Base-by-base conservation (phyloP, 2,797 vertebrate genomes). In the Manis javanica region DNA sequence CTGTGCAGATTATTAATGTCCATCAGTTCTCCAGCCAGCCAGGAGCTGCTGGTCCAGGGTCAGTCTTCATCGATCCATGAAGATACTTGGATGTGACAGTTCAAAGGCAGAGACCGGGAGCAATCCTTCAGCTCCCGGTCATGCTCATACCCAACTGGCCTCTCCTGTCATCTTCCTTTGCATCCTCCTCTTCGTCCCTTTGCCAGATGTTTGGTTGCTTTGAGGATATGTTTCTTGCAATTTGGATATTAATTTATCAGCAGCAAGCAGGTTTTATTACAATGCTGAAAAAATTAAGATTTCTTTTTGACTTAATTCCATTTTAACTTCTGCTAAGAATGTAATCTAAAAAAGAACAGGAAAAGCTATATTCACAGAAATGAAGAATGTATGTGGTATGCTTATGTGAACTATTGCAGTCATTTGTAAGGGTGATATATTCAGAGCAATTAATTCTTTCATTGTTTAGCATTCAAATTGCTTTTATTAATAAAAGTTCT, bases 401-500 rank as follows among this genome's bases (percentile, higher is more conserved):
- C 42, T 84, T 37, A 10, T 82, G 92, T 91, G 79, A 75, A 77
- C 92, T 93, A 81, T 49, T 95, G 5, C 8, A 74, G n/a, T 55
- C 5, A 34, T 78, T 81, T 21, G 37, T 64, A 87, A 53, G 19
- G 5, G 72, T 88, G 51, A 68, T 84, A 39, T 8, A 68, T 49
- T 74, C 29, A 82, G 46, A 46, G 46, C 14, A 74, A 0, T 85
- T 95, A 34, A 34, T 34, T 34, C 29, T 86, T 59, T 13, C 18
- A 31, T 55, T 69, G 49, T 74, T 96, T 87, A 42, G n/a, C 14
- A 59, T 90, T 92, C 46, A 81, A 11, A 12, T 96, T 93, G 37
- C 29, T 91, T 81, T 96, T 94, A 53, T 96, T 57, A 91, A 75
- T 77, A 74, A 69, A 79, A 15, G 61, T 66, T 87, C 3, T 94